Conservation (phyloP, 2,888 invertebrate species). For the Nyleta sp. region DNA sequence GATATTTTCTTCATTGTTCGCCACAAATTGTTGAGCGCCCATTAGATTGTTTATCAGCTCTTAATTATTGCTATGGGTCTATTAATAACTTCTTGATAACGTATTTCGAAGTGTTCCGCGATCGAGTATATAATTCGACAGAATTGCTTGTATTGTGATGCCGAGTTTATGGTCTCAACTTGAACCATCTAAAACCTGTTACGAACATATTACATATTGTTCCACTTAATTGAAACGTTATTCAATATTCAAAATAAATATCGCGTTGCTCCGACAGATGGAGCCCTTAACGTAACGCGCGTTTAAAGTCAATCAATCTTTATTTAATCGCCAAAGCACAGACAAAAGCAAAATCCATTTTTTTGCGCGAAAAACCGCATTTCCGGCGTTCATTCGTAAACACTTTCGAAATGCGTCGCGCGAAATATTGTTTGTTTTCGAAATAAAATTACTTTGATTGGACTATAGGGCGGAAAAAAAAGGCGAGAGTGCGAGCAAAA, state of each 20-base stretch:
- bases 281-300: too few species aligned
- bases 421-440: too few species aligned
- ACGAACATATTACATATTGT: conserved; percentile 43
- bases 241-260: conserved; percentile 17
- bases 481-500: conserved; percentile 39
- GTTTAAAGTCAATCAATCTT: too few species aligned
- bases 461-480: conserved; percentile 46
- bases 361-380: too few species aligned
- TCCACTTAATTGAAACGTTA: conserved; percentile 44
- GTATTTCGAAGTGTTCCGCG: conserved; percentile 30
- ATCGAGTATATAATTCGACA: conserved; percentile 31
- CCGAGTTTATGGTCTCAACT: conserved; percentile 38
- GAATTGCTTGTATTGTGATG: conserved; percentile 44
- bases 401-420: too few species aligned
- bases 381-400: too few species aligned
- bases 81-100: conserved; percentile 35
- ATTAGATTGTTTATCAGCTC: conserved; percentile 32
- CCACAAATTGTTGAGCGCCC: background rate
- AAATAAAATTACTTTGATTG: too few species aligned
- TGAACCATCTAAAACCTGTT: conserved; percentile 40
- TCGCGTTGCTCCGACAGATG: too few species aligned
- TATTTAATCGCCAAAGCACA: too few species aligned
- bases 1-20: background rate
- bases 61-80: conserved; percentile 21
- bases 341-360: too few species aligned